Conservation (phyloP, 2,797 vertebrate genomes). For the Pelobates cultripes region DNA sequence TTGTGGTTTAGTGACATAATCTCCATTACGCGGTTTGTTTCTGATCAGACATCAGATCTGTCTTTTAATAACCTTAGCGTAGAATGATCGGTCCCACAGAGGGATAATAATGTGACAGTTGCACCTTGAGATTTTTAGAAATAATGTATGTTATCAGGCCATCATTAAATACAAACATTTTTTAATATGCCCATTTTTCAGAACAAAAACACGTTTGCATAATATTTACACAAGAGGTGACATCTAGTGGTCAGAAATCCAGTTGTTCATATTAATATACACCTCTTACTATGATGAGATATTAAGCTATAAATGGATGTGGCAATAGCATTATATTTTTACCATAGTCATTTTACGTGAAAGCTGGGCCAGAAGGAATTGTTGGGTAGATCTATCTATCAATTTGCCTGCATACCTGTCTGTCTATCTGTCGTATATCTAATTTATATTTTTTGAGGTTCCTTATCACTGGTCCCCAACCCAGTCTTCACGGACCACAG, state of each 20-base stretch:
- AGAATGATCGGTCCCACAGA: conserved; percentile 28
- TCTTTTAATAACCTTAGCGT: conserved; percentile 35
- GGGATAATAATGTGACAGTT: conserved; percentile 16
- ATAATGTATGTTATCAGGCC: conserved; percentile 7
- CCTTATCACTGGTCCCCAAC: too few species aligned
- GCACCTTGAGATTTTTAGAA: background rate
- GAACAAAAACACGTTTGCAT: conserved; percentile 8
- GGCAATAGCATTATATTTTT: too few species aligned
- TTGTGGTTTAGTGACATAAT: conserved; percentile 40
- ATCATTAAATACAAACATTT: conserved; percentile 2
- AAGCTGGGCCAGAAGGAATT: too few species aligned
- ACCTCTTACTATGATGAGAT: too few species aligned
- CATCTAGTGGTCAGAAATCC: conserved; percentile 35
- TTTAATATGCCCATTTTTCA: conserved; percentile 27
- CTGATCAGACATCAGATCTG: conserved; percentile 27
- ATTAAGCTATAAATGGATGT: too few species aligned
- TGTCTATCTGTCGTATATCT: too few species aligned
- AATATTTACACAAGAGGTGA: conserved; percentile 37
- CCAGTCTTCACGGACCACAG: too few species aligned
- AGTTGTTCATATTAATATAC: background rate
- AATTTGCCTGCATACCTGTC: too few species aligned
- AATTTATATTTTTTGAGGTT: background rate
- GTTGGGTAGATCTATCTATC: too few species aligned
- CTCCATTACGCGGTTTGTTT: conserved; percentile 46
- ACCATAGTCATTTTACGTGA: too few species aligned